Percentiles rank a stretch among this genome's conserved stretches.
These are phyloP conservation scores for Bubalus kerabau DNA, from an alignment of 2,113 vertebrate species.

Conservation along the genomic window DNA sequence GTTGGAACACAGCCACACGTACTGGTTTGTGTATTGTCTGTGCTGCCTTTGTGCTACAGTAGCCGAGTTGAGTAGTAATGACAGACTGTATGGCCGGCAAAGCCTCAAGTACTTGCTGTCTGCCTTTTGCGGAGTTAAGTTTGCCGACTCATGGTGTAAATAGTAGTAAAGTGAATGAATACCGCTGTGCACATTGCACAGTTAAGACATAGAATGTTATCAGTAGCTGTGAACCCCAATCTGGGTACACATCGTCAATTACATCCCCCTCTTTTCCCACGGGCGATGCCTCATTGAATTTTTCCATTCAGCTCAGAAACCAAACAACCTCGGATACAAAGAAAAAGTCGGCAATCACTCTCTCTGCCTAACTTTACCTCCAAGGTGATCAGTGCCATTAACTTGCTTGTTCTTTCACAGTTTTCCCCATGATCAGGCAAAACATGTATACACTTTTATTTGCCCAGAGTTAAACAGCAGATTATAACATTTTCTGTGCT, in stretches of 20 bases:
- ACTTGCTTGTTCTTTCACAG: neutral
- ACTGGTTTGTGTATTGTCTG: neutral
- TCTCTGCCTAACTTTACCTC: neutral
- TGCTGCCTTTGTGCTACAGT: neutral
- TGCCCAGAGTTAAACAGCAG: neutral
- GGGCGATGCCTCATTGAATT: neutral
- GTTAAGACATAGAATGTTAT: neutral
- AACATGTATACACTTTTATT: neutral
- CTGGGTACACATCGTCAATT: neutral
- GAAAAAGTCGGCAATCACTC: neutral
- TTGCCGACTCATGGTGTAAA: neutral
- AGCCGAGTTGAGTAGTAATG: neutral
- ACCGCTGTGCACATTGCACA: neutral
- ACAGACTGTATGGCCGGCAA: neutral
- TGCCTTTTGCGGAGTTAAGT: neutral
- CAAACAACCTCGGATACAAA: neutral
- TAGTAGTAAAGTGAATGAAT: neutral
- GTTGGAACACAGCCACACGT: neutral
- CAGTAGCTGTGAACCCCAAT: neutral
- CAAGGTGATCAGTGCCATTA: neutral
- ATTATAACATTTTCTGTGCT: neutral
- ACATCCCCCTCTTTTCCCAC: neutral
- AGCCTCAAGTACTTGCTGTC: neutral
- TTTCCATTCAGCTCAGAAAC: constrained; percentile 20
- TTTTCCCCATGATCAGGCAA: neutral